Base-by-base conservation (phyloP, 1,140 invertebrate species). In the Whitmania pigra region DNA sequence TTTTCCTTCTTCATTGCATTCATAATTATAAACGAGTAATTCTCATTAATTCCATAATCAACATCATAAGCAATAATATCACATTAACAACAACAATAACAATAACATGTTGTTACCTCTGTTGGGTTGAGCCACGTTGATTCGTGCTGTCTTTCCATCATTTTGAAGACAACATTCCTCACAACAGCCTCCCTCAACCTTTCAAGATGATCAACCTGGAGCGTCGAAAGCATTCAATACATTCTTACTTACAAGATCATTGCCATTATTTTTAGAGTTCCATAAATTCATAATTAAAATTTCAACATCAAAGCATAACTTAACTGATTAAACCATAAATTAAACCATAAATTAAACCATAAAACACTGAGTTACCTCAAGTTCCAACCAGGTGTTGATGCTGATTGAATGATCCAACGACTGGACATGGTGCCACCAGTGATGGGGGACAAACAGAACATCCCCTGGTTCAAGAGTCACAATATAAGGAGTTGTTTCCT, bases 381-480 rank as follows among this genome's bases (percentile, higher is more conserved):
- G 36, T 66, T 80, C 78, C 69, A 95, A 80, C 93, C 93, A 97
- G 63, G 88, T 86, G 84, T 97, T 97, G 0, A 95, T 84, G 77
- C 89, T 89, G 20, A 95, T 86, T 25, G 89, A 85, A 29, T 80
- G 76, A 18, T 81, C 77, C 60, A 90, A 77, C 77, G 90, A 89
- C 81, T 93, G 89, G 7, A 96, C 94, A 84, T 90, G 94, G 85
- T 97, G 94, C 94, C 94, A 97, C 93, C 93, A 97, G 69, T 90
- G 88, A 75, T 86, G 85, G 13, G 94, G 94, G 1, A 97, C 88
- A 78, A 90, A 87, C 15, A 97, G 81, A 9, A 93, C 88, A 83
- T 97, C 90, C 2, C 92, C 92, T 13, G 91, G 87, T 67, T 88
- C 84, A 40, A 97, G 82, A 27, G 82, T 85, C 25, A 92, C 83